Evolutionary conservation across 2,113 vertebrate species (phyloP).

Genomic region (Chloropsis cyanopogon): DNA sequence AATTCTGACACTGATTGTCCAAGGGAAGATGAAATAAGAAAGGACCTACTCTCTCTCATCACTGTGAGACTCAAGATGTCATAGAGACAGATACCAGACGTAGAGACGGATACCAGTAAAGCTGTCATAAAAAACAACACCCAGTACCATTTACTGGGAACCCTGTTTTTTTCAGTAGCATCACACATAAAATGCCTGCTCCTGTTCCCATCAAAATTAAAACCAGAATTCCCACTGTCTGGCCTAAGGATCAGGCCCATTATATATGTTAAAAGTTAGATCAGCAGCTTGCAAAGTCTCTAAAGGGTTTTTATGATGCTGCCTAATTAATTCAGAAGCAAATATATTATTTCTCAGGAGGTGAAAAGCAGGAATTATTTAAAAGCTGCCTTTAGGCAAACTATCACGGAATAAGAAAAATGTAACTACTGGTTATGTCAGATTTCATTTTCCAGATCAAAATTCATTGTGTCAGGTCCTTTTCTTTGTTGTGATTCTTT

Average conservation of each 20-base stretch:
- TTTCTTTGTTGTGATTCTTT: conserved; percentile 35
- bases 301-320: conserved; percentile 33
- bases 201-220: not conserved
- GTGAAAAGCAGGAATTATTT: conserved; percentile 63
- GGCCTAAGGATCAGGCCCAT: not conserved
- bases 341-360: conserved; percentile 61
- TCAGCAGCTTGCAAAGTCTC: conserved; percentile 43
- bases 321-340: conserved; percentile 62
- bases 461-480: conserved; percentile 57
- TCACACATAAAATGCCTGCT: not conserved
- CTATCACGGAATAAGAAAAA: conserved; percentile 64
- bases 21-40: not conserved
- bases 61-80: not conserved
- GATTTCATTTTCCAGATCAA: conserved; percentile 62
- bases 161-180: not conserved
- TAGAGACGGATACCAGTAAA: not conserved
- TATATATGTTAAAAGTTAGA: not conserved
- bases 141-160: not conserved
- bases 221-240: not conserved
- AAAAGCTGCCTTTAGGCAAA: conserved; percentile 68
- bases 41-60: not conserved
- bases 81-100: not conserved
- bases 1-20: not conserved
- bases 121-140: not conserved
- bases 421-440: conserved; percentile 67